Percentiles rank a stretch among this genome's conserved stretches.
Conservation (phyloP, 2,888 invertebrate species). For the Oasisia sp. region DNA sequence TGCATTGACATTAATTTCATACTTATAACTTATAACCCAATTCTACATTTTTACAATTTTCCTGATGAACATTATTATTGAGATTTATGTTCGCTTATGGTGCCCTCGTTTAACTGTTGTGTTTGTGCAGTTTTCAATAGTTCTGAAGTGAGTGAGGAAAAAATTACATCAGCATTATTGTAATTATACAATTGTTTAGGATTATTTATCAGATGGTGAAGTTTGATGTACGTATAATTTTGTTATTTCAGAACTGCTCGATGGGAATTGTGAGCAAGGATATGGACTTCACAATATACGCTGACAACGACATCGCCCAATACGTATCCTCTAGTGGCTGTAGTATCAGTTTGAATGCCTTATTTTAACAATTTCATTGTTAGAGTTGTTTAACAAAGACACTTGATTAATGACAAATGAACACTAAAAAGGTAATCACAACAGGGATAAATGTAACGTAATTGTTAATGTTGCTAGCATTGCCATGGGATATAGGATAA, state of each 20-base stretch:
- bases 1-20: no score
- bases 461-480: neutral
- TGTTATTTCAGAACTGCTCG: conserved; percentile 80
- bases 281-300: conserved; percentile 81
- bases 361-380: neutral
- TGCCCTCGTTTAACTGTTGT: no score
- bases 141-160: no score
- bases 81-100: no score
- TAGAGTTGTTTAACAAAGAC: neutral
- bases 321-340: conserved; percentile 65
- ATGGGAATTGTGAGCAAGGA: conserved; percentile 91
- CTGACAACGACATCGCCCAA: conserved; percentile 76
- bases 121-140: no score
- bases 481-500: no score
- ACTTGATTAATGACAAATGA: neutral
- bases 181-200: neutral
- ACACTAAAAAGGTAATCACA: neutral
- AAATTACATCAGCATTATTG: neutral
- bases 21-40: no score
- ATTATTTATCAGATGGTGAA: neutral
- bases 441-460: neutral
- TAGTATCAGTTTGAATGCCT: neutral
- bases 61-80: no score
- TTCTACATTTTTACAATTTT: no score
- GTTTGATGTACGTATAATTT: neutral